Evolutionary conservation across 2,888 invertebrate species (phyloP).

Genomic region (Cosmopolites sordidus): DNA sequence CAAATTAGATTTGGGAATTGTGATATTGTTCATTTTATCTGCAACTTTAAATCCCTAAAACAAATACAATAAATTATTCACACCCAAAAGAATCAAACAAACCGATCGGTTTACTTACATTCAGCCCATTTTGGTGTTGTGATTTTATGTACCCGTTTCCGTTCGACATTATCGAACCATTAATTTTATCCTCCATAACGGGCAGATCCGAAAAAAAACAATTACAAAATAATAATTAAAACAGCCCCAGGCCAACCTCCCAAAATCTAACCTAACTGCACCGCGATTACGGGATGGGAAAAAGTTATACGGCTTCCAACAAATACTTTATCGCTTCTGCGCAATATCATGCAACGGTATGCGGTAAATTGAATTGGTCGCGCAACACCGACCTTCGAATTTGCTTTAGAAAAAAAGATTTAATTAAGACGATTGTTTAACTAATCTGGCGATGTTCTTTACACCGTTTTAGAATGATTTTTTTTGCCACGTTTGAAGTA

Average conservation of each 20-base stretch:
- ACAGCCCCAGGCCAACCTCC: not conserved
- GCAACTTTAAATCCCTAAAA: slow-evolving; percentile 3
- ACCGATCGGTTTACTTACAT: slow-evolving; percentile 7
- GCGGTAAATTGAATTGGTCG: not conserved
- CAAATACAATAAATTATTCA: not conserved
- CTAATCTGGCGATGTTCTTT: not conserved
- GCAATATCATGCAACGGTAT: not conserved
- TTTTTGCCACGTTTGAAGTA: too few species aligned
- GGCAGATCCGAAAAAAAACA: not conserved
- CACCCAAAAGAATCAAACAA: too few species aligned
- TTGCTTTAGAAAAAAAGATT: not conserved
- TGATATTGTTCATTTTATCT: not conserved
- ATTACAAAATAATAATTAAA: not conserved
- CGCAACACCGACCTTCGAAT: not conserved
- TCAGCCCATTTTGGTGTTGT: slow-evolving; percentile 2
- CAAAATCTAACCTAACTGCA: not conserved
- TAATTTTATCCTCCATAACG: not conserved
- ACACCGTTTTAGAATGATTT: too few species aligned
- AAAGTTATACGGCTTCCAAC: not conserved
- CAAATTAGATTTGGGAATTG: not conserved
- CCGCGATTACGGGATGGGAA: not conserved
- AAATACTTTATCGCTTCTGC: not conserved
- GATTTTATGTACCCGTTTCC: slow-evolving; percentile 3
- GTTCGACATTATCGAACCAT: not conserved
- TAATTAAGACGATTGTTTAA: not conserved